Evolutionary conservation across 1,140 invertebrate genomes (phyloP).

Genomic region (Caerostris extrusa): DNA sequence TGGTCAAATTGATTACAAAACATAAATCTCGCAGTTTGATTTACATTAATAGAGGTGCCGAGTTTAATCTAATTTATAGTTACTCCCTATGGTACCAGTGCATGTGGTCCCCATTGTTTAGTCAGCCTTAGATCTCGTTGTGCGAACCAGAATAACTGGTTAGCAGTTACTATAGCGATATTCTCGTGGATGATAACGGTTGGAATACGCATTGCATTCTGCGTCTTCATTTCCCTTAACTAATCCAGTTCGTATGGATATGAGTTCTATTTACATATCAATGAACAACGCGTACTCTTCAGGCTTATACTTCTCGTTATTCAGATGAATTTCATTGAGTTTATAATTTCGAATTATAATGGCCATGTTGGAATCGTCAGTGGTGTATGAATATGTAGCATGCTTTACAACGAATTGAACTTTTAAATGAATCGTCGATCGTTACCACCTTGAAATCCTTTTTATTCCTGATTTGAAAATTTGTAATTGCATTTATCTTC

Average conservation of each 20-base stretch:
- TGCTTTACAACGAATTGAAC: no score
- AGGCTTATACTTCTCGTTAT: neutral
- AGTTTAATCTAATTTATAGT: neutral
- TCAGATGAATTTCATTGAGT: neutral
- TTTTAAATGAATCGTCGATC: no score
- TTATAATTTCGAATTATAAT: no score
- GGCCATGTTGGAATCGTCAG: no score
- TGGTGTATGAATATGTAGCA: no score
- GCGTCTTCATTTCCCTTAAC: neutral
- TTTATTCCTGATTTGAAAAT: no score
- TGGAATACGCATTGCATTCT: neutral
- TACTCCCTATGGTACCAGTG: neutral
- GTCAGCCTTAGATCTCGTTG: neutral
- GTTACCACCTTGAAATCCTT: no score
- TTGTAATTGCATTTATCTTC: no score
- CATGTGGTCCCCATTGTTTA: neutral
- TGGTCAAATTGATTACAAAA: neutral
- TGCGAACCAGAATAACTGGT: neutral
- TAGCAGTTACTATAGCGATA: neutral
- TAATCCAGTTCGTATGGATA: neutral
- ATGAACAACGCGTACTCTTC: neutral
- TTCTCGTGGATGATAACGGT: neutral
- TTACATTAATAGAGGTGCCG: slow-evolving; percentile 4
- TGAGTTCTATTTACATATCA: neutral
- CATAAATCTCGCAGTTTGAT: slow-evolving; percentile 19